Conservation (phyloP, 1,140 invertebrate species). For the Frieseomelitta varia region DNA sequence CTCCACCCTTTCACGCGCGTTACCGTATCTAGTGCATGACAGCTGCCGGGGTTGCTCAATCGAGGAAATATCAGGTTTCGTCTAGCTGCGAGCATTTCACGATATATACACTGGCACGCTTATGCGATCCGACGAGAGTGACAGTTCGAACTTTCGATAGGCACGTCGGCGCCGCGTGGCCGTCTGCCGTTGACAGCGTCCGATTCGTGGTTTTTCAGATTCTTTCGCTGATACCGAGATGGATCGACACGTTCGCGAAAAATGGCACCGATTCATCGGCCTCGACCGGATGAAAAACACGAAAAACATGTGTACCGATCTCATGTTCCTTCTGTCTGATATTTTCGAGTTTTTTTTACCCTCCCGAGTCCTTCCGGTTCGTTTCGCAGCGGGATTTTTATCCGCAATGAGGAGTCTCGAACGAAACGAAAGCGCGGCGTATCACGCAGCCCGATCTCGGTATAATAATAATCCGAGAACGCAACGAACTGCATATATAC, state of each 20-base stretch:
- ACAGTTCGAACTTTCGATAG: conserved; percentile 32
- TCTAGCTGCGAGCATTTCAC: conserved; percentile 47
- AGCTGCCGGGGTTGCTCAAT: conserved; percentile 75
- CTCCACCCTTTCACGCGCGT: conserved; percentile 44
- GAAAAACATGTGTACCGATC: no score
- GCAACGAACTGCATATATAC: neutral
- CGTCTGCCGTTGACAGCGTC: neutral
- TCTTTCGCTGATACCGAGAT: neutral
- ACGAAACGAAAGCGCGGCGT: conserved; percentile 12
- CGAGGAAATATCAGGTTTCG: conserved; percentile 77
- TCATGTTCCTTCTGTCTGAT: no score
- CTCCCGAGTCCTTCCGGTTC: neutral
- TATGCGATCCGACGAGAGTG: conserved; percentile 46
- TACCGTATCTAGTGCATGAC: conserved; percentile 73
- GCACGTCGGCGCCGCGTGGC: no score
- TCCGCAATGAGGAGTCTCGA: neutral
- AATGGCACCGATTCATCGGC: conserved; percentile 1
- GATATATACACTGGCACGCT: conserved; percentile 45
- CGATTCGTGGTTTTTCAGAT: neutral
- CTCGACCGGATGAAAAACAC: no score
- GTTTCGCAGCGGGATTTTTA: neutral
- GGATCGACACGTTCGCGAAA: neutral
- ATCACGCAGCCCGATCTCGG: conserved; percentile 51
- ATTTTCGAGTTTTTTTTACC: no score
- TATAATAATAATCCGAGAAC: conserved; percentile 41